Evolutionary conservation across 1,140 invertebrate species (phyloP).

Genomic region (Epicauta chinensis): DNA sequence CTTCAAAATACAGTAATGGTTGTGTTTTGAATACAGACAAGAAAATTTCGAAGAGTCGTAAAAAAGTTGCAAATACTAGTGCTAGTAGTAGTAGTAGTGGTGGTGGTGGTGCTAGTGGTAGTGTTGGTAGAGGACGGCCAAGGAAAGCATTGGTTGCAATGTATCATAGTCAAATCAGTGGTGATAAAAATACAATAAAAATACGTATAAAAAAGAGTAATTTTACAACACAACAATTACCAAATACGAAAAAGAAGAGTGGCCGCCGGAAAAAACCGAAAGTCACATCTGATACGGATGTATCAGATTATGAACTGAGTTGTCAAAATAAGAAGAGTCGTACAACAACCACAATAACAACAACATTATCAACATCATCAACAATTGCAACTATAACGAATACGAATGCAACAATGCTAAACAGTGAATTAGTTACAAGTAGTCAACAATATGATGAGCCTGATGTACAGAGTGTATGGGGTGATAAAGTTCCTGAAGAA

Average conservation of each 20-base stretch:
- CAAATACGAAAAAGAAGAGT: constrained; percentile 44
- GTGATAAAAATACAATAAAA: constrained; percentile 57
- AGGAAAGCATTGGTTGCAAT: constrained; percentile 40
- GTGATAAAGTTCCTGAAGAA: constrained; percentile 52
- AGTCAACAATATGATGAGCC: constrained; percentile 42
- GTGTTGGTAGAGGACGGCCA: constrained; percentile 32
- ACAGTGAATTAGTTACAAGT: constrained; percentile 23
- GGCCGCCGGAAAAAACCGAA: constrained; percentile 46
- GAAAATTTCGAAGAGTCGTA: too few species aligned
- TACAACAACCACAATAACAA: constrained; percentile 22
- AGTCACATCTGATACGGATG: constrained; percentile 43
- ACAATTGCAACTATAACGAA: too few species aligned
- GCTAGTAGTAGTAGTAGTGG: too few species aligned
- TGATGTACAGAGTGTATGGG: constrained; percentile 53
- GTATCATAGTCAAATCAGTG: constrained; percentile 53
- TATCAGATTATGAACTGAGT: constrained; percentile 44
- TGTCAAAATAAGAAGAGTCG: constrained; percentile 39
- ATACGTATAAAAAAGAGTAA: constrained; percentile 57
- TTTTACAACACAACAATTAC: constrained; percentile 34
- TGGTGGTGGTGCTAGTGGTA: too few species aligned
- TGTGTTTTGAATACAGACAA: too few species aligned
- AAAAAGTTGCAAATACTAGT: too few species aligned
- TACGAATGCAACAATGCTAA: too few species aligned
- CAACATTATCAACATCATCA: too few species aligned
- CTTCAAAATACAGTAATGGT: too few species aligned